Percentiles rank a stretch among this genome's conserved stretches.
Evolutionary conservation across 2,888 invertebrate species (phyloP).

Genomic region (Herminia tarsipennalis): DNA sequence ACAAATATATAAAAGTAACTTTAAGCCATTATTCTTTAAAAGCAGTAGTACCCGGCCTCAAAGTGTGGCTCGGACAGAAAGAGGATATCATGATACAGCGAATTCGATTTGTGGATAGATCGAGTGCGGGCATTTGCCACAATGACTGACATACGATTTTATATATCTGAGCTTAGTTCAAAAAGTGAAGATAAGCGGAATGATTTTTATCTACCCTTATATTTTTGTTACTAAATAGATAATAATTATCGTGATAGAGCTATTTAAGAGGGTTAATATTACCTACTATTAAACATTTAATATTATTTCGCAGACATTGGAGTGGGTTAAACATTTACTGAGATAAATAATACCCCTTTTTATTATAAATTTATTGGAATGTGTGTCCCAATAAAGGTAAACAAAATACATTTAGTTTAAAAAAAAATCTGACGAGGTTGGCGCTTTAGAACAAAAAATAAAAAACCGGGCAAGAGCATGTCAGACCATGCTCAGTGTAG

Average conservation of each 20-base stretch:
- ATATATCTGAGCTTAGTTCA: neutral
- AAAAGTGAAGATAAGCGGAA: slow-evolving; percentile 2
- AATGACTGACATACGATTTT: slow-evolving; percentile 19
- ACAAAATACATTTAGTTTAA: too few species aligned
- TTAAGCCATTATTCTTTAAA: neutral
- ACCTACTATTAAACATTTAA: too few species aligned
- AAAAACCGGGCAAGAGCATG: too few species aligned
- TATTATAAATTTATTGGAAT: too few species aligned
- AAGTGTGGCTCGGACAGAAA: slow-evolving; percentile 9
- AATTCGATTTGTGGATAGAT: slow-evolving; percentile 14
- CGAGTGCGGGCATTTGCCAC: slow-evolving; percentile 12
- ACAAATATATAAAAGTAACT: neutral
- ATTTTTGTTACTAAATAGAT: neutral
- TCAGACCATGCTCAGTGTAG: too few species aligned
- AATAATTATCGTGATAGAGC: neutral
- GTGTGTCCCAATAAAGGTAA: too few species aligned
- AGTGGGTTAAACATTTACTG: too few species aligned
- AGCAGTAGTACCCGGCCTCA: slow-evolving; percentile 2
- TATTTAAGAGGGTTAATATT: neutral
- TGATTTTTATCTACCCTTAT: neutral
- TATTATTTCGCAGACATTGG: too few species aligned
- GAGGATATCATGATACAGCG: slow-evolving; percentile 28
- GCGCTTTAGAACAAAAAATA: too few species aligned
- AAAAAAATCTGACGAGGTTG: too few species aligned
- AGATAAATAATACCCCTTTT: too few species aligned